Base-by-base conservation (phyloP, 2,888 invertebrate genomes). In the Aspidapion aeneum region DNA sequence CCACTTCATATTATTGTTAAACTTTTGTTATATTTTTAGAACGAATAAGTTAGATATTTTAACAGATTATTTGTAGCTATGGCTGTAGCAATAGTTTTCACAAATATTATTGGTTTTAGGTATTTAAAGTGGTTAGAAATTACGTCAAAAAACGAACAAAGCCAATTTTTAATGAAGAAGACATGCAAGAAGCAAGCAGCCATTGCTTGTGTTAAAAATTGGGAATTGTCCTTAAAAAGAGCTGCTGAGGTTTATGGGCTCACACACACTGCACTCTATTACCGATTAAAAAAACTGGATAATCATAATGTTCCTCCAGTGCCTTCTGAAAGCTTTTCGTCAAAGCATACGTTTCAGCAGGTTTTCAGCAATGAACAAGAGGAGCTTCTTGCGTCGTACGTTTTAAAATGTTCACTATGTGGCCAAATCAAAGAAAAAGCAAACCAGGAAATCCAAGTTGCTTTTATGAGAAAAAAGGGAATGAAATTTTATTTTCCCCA, bases 381-480 rank as follows among this genome's bases (percentile, higher is more conserved):
- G 48, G 9, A 22, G 19, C 55, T 57, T 21, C 21, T 57, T 21
- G 61, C 35, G 12, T 50, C 19, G 50, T 61, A 61, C 50, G 50
- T 57, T 57, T 49, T 61, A 18, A 56, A 61, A 61, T 57, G 57
- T 57, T 61, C 61, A 18, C 55, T n/a, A n/a, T n/a, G n/a, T n/a
- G n/a, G n/a, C n/a, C n/a, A n/a, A n/a, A n/a, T n/a, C n/a, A n/a
- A n/a, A n/a, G n/a, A n/a, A n/a, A n/a, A n/a, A n/a, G n/a, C n/a
- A n/a, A n/a, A n/a, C n/a, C n/a, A n/a, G n/a, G n/a, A n/a, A n/a
- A n/a, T n/a, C n/a, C n/a, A n/a, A n/a, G n/a, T n/a, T n/a, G n/a
- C n/a, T n/a, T n/a, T n/a, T n/a, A n/a, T n/a, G n/a, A n/a, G n/a
- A n/a, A n/a, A n/a, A n/a, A n/a, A n/a, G n/a, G n/a, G n/a, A n/a